Base-by-base conservation (phyloP, 2,113 vertebrate species). In the Todiramphus saurophagus region DNA sequence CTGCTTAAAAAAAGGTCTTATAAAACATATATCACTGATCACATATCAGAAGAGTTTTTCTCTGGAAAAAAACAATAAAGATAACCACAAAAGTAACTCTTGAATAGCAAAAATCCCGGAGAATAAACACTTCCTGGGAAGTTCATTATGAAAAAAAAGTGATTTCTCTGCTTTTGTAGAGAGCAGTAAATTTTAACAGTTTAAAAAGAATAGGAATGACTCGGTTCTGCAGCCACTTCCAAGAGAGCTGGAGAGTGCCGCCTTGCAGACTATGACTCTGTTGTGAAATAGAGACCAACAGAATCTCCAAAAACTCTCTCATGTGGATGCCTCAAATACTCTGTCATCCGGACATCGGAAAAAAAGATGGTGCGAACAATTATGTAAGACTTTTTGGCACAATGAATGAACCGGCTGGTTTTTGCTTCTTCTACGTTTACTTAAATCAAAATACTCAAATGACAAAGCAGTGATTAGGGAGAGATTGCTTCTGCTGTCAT, bases 221-320 rank as follows among this genome's bases (percentile, higher is more conserved):
- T 67, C 11, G 0, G 18, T 70, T 88, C 68, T 59, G 9, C 39
- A 83, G 31, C 10, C 4, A 4, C 30, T 70, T 93, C 64, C 80
- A 87, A 83, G 41, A 0, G 0, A 39, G 41, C 67, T 1, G 1
- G 41, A 74, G 68, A 77, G 37, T 8, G 3, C 46, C 3, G 2
- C 28, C 24, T 39, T 2, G 1, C 12, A 74, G 19, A 43, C 7
- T 76, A 13, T 79, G 50, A 15, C 14, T 77, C 48, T 60, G 11
- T 10, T 8, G 4, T 62, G n/a, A 25, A 23, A 69, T 69, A 58
- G 37, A 23, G 48, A 76, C 11, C 4, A 6, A 62, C 25, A 46
- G 46, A 83, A 25, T n/a, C 23, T 43, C 44, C n/a, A 13, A 39
- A 50, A 88, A 28, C 27, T 63, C 12, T 62, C 56, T 55, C 35